Conservation (phyloP, 1,140 invertebrate genomes). For the Microplitis demolitor region DNA sequence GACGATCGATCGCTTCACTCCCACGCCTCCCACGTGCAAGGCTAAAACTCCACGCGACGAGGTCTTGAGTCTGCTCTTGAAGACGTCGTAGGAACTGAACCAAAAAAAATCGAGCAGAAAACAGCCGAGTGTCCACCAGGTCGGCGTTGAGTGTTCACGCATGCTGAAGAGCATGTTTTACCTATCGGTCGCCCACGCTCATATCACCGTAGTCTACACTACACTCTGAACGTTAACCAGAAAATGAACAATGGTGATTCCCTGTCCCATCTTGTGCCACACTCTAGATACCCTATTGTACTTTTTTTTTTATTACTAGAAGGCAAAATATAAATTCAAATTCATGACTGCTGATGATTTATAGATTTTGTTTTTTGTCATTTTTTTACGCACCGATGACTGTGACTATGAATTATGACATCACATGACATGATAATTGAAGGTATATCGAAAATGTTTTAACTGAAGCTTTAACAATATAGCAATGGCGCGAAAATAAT, state of each 20-base stretch:
- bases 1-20: slow-evolving; percentile 14
- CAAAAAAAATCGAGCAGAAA: slow-evolving; percentile 39
- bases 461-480: too few species aligned
- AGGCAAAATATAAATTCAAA: background rate
- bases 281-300: background rate
- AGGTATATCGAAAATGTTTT: too few species aligned
- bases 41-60: slow-evolving; percentile 5
- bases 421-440: too few species aligned
- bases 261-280: background rate
- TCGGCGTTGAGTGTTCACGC: slow-evolving; percentile 24
- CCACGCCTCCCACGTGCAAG: slow-evolving; percentile 33
- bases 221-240: background rate
- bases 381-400: too few species aligned
- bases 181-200: slow-evolving; percentile 41
- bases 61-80: slow-evolving; percentile 22
- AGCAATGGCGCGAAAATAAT: too few species aligned
- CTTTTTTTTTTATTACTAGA: background rate
- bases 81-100: background rate
- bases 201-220: slow-evolving; percentile 21
- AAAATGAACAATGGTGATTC: slow-evolving; percentile 2
- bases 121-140: slow-evolving; percentile 11
- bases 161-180: slow-evolving; percentile 40
- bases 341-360: too few species aligned
- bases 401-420: too few species aligned
- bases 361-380: too few species aligned